Base-by-base conservation (phyloP, 2,888 invertebrate species). In the Limnephilus marmoratus region DNA sequence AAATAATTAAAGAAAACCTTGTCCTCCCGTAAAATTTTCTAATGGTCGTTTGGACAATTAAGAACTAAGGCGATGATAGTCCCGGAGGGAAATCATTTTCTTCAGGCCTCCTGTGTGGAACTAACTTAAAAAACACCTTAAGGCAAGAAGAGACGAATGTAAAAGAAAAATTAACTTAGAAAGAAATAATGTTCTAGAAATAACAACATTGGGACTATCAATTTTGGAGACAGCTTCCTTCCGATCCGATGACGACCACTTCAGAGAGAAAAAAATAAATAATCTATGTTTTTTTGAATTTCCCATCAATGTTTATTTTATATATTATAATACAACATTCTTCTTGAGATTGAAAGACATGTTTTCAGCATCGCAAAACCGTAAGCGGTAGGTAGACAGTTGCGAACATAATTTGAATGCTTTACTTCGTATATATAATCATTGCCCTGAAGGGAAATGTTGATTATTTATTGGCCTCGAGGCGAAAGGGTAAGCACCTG, bases 401-500 rank as follows among this genome's bases (percentile, higher is more conserved):
- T 5, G 9, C 68, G 68, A 68, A 68, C 31, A 82, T 82, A 82
- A 82, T 82, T 82, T 82, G 15, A 18, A 34, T 34, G 15, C 18
- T 31, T 82, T 31, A 34, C 34, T 31, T 31, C 34, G 82, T 82
- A 82, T 82, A 31, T 34, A 31, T 81, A 11, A 4, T 82, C 82
- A 82, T 82, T 82, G 31, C 82, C 82, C 82, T 34, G 82, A 34
- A 34, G 82, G 82, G 34, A 82, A 82, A 82, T 34, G 82, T 82
- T 82, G 82, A 82, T 82, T 34, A 82, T 34, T 82, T 82, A 82
- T 82, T 82, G 82, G 24, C 82, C 82, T 15, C 31, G 34, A 31
- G 82, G 82, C 82, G 18, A 82, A 82, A 82, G 82, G 82, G 18
- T 82, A 34, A 82, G 82, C 34, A 82, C 82, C 82, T 82, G 82